These are phyloP conservation scores for Cerastis leucographa DNA, from an alignment of 2,888 invertebrate species.

Conservation along the genomic window DNA sequence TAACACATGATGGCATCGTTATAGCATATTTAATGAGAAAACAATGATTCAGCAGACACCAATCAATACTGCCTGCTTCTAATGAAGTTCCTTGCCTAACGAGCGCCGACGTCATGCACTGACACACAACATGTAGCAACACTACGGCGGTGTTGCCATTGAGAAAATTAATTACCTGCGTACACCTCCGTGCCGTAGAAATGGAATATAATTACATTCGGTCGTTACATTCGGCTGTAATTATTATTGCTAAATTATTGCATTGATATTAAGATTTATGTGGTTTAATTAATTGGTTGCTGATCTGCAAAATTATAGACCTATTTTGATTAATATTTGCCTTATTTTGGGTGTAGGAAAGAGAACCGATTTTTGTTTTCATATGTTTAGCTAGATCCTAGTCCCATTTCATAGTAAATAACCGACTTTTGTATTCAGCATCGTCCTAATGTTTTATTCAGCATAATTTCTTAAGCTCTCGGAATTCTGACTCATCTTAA, in stretches of 20 bases:
- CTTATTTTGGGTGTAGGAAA: neutral
- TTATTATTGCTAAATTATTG: slow-evolving; percentile 12
- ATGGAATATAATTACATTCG: slow-evolving; percentile 31
- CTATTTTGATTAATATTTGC: neutral
- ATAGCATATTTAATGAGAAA: slow-evolving; percentile 48
- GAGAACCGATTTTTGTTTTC: neutral
- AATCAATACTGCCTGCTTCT: slow-evolving; percentile 46
- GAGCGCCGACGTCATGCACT: slow-evolving; percentile 45
- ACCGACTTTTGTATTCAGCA: neutral
- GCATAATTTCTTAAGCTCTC: neutral
- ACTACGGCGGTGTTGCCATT: slow-evolving; percentile 35
- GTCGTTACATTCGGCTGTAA: slow-evolving; percentile 4
- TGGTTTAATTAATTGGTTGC: neutral
- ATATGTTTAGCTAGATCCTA: too few relatives aligned
- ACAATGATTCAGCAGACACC: slow-evolving; percentile 58
- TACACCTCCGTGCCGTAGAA: slow-evolving; percentile 14
- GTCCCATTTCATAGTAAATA: neutral
- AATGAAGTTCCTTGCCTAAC: slow-evolving; percentile 58
- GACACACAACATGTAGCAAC: slow-evolving; percentile 37
- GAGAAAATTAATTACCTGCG: slow-evolving; percentile 54
- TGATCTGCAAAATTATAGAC: neutral
- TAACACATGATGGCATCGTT: slow-evolving; percentile 35
- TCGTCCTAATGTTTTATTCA: neutral
- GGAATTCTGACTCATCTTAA: neutral
- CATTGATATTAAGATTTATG: slow-evolving; percentile 12